Evolutionary conservation across 64 coral and sea anemone species (phyloP).

Genomic region (Montipora sp.): DNA sequence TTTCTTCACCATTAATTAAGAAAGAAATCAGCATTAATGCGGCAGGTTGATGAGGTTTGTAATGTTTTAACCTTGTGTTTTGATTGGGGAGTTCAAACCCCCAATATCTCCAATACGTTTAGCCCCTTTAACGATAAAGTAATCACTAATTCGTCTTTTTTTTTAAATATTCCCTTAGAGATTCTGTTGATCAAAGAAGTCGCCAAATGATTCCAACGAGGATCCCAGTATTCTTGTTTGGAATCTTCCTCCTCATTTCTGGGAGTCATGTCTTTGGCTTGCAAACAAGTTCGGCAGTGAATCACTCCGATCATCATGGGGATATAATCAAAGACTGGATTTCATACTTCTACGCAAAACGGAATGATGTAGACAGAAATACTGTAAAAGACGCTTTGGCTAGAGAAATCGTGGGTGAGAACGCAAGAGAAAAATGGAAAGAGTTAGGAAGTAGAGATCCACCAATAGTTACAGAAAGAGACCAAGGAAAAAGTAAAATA

Average conservation of each 20-base stretch:
- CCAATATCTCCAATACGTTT: too few species aligned
- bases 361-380: not conserved
- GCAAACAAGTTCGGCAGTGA: not conserved
- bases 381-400: not conserved
- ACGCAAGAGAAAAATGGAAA: not conserved
- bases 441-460: not conserved
- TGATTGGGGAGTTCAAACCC: too few species aligned
- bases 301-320: not conserved
- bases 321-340: not conserved
- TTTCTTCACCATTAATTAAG: too few species aligned
- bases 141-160: not conserved
- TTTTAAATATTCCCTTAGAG: not conserved
- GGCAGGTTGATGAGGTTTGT: too few species aligned
- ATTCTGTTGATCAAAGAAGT: not conserved
- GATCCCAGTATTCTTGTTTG: not conserved
- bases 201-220: not conserved
- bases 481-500: not conserved
- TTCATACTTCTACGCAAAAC: not conserved
- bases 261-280: not conserved
- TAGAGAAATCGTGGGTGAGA: not conserved
- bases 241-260: not conserved
- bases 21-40: too few species aligned
- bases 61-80: too few species aligned
- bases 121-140: too few species aligned
- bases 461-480: not conserved